phyloP scores from a whole-genome alignment of 2,113 vertebrate species.

The Catagonus wagneri region DNA sequence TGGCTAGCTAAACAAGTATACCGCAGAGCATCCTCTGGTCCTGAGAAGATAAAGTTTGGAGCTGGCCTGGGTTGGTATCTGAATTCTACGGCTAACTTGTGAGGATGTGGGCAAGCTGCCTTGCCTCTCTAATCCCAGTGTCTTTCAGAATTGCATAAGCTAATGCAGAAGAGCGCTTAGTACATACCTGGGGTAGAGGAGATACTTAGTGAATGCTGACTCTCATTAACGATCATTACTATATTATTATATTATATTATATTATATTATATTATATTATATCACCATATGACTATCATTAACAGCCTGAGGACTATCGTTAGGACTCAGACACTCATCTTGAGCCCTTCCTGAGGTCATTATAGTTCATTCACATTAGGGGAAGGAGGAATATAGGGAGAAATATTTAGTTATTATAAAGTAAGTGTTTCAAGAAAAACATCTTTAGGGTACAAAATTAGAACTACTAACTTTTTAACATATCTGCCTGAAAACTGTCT shows the following conservation, averaged over 20 bases:
- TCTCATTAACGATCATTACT: not conserved
- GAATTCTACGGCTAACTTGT: not conserved
- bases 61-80: not conserved
- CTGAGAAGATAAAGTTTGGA: not conserved
- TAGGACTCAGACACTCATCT: not conserved
- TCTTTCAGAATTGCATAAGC: not conserved
- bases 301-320: too few relatives aligned
- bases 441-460: not conserved
- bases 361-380: not conserved
- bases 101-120: not conserved
- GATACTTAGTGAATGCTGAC: not conserved
- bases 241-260: too few relatives aligned
- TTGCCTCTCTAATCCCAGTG: not conserved
- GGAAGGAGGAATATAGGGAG: not conserved
- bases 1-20: not conserved
- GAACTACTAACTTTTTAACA: not conserved
- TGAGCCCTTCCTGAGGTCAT: not conserved
- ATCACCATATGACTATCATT: too few relatives aligned
- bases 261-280: too few relatives aligned
- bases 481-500: not conserved
- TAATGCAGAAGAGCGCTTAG: not conserved
- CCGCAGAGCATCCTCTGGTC: not conserved
- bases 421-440: not conserved
- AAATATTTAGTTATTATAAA: not conserved
- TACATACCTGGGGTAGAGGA: accelerated